Conservation (phyloP, 2,113 vertebrate genomes). For the Psophia crepitans region DNA sequence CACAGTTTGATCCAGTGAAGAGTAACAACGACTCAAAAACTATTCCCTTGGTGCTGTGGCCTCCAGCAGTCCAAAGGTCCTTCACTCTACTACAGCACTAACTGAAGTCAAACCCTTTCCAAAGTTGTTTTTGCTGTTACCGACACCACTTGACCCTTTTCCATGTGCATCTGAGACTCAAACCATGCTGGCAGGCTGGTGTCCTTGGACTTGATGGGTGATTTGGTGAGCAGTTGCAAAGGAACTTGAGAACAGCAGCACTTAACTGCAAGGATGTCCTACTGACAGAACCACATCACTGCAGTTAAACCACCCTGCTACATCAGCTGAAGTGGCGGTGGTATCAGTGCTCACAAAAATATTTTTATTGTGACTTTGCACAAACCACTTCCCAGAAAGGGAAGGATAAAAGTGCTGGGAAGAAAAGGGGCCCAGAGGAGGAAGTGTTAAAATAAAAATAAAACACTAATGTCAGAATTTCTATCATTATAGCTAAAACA, state of each 20-base stretch:
- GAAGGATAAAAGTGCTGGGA: not conserved
- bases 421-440: not conserved
- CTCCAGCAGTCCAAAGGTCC: not conserved
- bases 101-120: not conserved
- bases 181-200: not conserved
- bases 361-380: slow-evolving; percentile 1
- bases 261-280: not conserved
- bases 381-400: not conserved
- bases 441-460: not conserved
- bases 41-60: not conserved
- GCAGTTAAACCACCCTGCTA: not conserved
- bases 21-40: not conserved
- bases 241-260: not conserved
- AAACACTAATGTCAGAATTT: not conserved
- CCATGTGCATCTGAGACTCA: not conserved
- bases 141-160: not conserved
- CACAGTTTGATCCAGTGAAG: not conserved
- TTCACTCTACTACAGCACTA: not conserved
- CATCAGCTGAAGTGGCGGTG: not conserved
- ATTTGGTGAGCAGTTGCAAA: not conserved
- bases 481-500: not conserved
- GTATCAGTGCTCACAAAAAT: not conserved
- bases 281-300: not conserved
- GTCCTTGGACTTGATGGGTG: not conserved
- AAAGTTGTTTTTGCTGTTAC: not conserved